Percentiles rank a stretch among this genome's conserved stretches.
These are phyloP conservation scores for Rhynchonycteris naso DNA, from an alignment of 2,797 vertebrate species.

Conservation along the genomic window DNA sequence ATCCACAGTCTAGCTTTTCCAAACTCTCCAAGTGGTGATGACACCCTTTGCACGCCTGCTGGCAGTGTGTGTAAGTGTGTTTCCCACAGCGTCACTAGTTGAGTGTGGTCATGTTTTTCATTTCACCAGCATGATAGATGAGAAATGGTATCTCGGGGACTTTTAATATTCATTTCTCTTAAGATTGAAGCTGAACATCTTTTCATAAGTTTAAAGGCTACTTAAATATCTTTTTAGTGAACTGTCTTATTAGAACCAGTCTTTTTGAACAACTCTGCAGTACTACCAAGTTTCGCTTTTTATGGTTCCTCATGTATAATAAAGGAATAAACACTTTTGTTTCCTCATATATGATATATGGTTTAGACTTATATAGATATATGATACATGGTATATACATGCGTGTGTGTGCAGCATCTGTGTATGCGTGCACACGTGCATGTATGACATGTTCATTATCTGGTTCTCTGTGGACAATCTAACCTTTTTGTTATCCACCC, in stretches of 20 bases:
- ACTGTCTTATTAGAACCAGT: background rate
- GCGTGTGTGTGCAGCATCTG: accelerated
- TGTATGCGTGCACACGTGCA: background rate
- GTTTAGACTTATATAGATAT: background rate
- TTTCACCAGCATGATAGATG: background rate
- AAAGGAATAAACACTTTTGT: too few relatives aligned
- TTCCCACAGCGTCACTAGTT: background rate
- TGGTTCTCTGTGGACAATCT: background rate
- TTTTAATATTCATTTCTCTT: background rate
- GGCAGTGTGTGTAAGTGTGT: too few relatives aligned
- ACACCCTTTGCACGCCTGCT: background rate
- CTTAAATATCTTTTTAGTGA: background rate
- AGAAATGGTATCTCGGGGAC: background rate
- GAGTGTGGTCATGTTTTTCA: background rate
- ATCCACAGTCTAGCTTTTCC: background rate
- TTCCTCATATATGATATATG: too few relatives aligned
- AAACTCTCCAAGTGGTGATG: too few relatives aligned
- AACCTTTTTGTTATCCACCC: background rate
- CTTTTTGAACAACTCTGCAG: background rate
- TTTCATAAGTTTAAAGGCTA: background rate
- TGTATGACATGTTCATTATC: background rate
- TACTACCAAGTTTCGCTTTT: background rate
- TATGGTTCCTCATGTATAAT: background rate
- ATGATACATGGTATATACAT: too few relatives aligned
- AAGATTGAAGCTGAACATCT: background rate